These are phyloP conservation scores for Galleria mellonella DNA, from an alignment of 1,140 invertebrate species.

Conservation along the genomic window DNA sequence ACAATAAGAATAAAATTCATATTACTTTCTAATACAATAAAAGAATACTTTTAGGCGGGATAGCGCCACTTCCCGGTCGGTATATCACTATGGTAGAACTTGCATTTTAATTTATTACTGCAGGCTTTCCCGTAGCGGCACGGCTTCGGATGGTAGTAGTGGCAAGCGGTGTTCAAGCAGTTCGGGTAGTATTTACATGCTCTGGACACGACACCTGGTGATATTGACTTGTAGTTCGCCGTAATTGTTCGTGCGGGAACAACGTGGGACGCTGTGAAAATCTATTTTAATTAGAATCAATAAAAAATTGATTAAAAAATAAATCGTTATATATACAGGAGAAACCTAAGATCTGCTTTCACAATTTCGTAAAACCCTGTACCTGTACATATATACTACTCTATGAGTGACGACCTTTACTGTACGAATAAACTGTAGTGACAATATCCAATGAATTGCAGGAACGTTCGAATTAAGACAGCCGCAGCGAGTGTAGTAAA, in stretches of 20 bases:
- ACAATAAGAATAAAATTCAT: neutral
- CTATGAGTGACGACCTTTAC: no score
- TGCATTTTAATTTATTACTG: slow-evolving; percentile 78
- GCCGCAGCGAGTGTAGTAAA: no score
- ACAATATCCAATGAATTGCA: no score
- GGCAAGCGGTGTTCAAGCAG: slow-evolving; percentile 76
- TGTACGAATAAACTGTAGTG: no score
- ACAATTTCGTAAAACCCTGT: no score
- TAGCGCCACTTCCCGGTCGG: slow-evolving; percentile 61
- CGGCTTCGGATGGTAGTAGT: slow-evolving; percentile 78
- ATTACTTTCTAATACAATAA: slow-evolving; percentile 5
- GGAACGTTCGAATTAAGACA: no score
- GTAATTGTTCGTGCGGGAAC: no score
- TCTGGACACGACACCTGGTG: slow-evolving; percentile 43
- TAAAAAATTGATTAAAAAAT: no score
- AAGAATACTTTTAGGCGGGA: slow-evolving; percentile 20
- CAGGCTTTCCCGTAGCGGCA: slow-evolving; percentile 78
- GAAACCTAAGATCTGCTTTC: no score
- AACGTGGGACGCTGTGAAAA: slow-evolving; percentile 78
- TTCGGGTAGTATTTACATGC: slow-evolving; percentile 79
- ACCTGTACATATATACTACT: no score
- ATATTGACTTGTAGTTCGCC: slow-evolving; percentile 76
- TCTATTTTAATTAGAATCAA: neutral
- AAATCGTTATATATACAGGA: no score
- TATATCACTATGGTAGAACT: slow-evolving; percentile 76